Conservation (phyloP, 2,113 vertebrate genomes). For the Lepidiolamprologus cunningtoni region DNA sequence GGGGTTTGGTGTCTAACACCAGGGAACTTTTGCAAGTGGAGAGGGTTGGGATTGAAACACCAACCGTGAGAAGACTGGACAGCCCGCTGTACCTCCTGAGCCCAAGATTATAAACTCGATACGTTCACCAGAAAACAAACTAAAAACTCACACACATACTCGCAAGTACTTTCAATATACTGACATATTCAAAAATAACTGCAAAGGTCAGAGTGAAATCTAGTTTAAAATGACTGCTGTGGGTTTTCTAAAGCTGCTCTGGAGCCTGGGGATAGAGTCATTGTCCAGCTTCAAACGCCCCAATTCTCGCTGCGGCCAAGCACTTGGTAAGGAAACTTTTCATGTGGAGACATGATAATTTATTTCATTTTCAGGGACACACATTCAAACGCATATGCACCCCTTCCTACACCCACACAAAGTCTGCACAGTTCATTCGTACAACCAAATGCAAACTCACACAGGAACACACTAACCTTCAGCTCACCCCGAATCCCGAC, state of each 20-base stretch:
- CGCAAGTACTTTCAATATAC: background rate
- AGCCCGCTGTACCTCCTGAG: background rate
- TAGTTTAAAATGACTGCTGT: background rate
- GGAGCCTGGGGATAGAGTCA: background rate
- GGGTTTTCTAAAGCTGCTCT: background rate
- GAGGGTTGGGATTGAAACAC: background rate
- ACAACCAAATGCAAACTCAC: background rate
- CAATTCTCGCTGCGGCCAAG: slow-evolving; percentile 3
- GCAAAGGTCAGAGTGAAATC: background rate
- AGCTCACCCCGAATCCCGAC: background rate
- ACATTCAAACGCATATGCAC: background rate
- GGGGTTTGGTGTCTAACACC: background rate
- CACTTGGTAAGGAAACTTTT: background rate
- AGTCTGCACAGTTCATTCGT: background rate
- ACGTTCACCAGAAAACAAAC: background rate
- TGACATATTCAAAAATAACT: background rate
- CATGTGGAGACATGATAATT: background rate
- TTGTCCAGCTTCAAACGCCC: slow-evolving; percentile 30
- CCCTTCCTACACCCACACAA: background rate
- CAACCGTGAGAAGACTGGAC: background rate
- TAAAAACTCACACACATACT: background rate
- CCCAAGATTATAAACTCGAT: background rate
- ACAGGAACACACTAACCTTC: background rate
- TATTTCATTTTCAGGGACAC: background rate
- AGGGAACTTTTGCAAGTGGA: background rate